Base-by-base conservation (phyloP, 2,797 vertebrate species). In the Brotula barbata region DNA sequence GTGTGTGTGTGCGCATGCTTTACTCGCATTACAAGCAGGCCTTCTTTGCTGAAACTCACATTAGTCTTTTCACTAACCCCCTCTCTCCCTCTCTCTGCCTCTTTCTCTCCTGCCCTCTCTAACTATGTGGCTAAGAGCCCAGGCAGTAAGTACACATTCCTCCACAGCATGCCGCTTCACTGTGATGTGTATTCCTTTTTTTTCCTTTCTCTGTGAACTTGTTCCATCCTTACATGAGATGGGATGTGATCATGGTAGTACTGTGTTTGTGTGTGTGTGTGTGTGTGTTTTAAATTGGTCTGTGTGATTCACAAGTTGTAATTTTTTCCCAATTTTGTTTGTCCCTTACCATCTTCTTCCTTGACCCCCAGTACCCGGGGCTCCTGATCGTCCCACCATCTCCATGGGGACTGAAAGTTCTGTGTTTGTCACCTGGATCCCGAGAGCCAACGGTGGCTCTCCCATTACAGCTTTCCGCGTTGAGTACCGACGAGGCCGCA, bases 401-500 rank as follows among this genome's bases (percentile, higher is more conserved):
- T 97, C 96, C 57, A 94, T 90, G 49, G 97, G 94, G 0, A 96
- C 96, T 0, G 96, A 98, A 34, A 98, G 92, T 0, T 98, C 96
- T 0, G 95, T 95, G 33, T 98, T 95, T 0, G 96, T 99, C 77
- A 95, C 94, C 0, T 99, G 97, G 97, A 96, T 98, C 50, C 97
- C 96, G 0, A 90, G 96, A n/a, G 96, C 96, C 2, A 98, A 98
- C 0, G 95, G 97, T 0, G 97, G 97, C 12, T 98, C 95, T 50
- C 97, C 97, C 1, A 95, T 99, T 81, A 96, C 95, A 0, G 94
- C 95, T 2, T 99, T 98, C 80, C 95, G 96, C 0, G 96, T 99
- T 3, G 96, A 99, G 44, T 98, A 94, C 77, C 92, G 93, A 3
- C 93, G 94, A 42, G 91, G 92, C 0, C 92, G 93, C 47, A 93